phyloP scores from a whole-genome alignment of 2,888 invertebrate species.

The Cinara cedri region DNA sequence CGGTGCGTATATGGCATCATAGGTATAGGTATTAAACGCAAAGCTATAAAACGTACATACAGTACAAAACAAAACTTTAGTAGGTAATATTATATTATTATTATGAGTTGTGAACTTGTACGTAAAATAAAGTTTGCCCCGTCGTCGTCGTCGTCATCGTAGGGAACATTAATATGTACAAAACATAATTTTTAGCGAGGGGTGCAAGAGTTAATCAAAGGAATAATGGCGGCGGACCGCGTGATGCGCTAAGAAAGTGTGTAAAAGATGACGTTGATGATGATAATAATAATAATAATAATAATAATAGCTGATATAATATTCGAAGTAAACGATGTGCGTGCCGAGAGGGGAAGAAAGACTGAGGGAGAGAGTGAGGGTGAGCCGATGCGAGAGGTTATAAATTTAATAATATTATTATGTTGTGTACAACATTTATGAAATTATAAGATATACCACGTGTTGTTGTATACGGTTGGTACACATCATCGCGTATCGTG shows the following conservation, averaged over 20 bases:
- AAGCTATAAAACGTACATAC: not conserved
- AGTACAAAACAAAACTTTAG: not conserved
- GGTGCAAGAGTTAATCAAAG: slow-evolving; percentile 11
- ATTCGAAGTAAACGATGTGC: slow-evolving; percentile 7
- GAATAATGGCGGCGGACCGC: not conserved
- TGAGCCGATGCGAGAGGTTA: not conserved
- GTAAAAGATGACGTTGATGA: too few relatives aligned
- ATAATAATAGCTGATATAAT: not conserved
- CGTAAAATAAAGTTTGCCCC: not conserved
- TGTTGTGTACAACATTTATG: not conserved
- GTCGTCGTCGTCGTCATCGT: too few relatives aligned
- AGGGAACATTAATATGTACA: too few relatives aligned
- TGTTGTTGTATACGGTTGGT: too few relatives aligned
- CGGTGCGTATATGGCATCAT: too few relatives aligned
- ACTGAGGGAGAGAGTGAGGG: not conserved
- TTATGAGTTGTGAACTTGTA: not conserved
- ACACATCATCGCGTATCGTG: not conserved
- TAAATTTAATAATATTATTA: slow-evolving; percentile 18
- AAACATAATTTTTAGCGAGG: not conserved
- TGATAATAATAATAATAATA: too few relatives aligned
- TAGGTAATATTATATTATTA: not conserved
- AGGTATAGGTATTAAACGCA: not conserved
- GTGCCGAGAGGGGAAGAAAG: too few relatives aligned
- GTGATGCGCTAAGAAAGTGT: not conserved
- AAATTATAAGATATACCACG: slow-evolving; percentile 21